Percentiles rank a stretch among this genome's conserved stretches.
Evolutionary conservation across 2,797 vertebrate species (phyloP).

Genomic region (Manis crassicaudata): DNA sequence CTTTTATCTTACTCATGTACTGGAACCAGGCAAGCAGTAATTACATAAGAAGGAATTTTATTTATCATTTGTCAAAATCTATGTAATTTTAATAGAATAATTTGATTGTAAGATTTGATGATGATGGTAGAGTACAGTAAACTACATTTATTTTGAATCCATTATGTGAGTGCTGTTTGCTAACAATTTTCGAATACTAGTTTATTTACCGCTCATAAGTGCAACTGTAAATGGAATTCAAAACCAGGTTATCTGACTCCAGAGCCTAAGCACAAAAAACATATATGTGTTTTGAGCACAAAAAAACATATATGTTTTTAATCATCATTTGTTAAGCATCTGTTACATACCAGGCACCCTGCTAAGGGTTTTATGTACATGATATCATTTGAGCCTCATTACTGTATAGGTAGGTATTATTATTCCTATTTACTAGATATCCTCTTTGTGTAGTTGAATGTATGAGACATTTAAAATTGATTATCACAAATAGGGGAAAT

Average conservation of each 20-base stretch:
- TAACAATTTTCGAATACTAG: not conserved
- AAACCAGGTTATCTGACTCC: not conserved
- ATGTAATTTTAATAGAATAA: slow-evolving; percentile 24
- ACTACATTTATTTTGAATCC: slow-evolving; percentile 12
- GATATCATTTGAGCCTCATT: not conserved
- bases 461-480: not conserved
- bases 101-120: not conserved
- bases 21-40: not conserved
- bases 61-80: not conserved
- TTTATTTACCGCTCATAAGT: not conserved
- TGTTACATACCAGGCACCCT: not conserved
- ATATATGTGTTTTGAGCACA: too few relatives aligned
- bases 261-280: not conserved
- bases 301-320: not conserved
- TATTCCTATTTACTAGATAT: not conserved
- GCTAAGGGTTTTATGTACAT: not conserved
- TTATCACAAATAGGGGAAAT: not conserved
- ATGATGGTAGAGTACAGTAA: not conserved
- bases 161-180: not conserved
- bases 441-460: not conserved
- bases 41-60: not conserved
- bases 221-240: not conserved
- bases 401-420: not conserved
- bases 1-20: not conserved
- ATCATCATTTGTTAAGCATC: not conserved